A percentile compares a stretch with the other conserved stretches of the same genome.
These are phyloP conservation scores for Apamea sordens DNA, from an alignment of 2,888 invertebrate species.

Conservation along the genomic window DNA sequence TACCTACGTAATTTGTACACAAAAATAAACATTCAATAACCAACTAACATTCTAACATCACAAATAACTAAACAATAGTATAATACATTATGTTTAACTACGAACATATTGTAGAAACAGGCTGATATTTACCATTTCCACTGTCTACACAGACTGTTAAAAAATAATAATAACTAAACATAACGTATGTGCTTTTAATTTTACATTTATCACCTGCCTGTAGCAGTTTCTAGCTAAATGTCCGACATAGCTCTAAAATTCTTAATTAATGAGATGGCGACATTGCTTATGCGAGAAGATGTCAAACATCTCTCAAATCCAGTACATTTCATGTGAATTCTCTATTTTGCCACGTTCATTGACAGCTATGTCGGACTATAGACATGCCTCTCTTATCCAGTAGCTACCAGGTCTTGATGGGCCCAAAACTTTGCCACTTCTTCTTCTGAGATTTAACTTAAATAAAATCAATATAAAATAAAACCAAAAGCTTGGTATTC, in stretches of 20 bases:
- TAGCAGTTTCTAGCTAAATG: neutral
- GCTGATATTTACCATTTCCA: neutral
- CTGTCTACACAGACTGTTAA: neutral
- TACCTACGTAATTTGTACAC: neutral
- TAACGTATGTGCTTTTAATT: neutral
- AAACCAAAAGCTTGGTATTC: constrained; percentile 18
- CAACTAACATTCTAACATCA: neutral
- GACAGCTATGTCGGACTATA: neutral
- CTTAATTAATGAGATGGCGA: neutral
- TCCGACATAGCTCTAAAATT: neutral
- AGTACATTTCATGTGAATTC: neutral
- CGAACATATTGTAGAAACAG: neutral
- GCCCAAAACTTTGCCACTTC: neutral
- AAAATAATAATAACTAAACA: neutral
- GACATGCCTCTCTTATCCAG: neutral
- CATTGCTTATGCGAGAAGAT: neutral
- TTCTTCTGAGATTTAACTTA: neutral
- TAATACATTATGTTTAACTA: neutral
- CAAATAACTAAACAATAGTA: neutral
- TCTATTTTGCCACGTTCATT: no score
- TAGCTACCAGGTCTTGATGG: neutral
- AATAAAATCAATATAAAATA: constrained; percentile 11
- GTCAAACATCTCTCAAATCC: neutral
- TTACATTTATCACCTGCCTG: neutral
- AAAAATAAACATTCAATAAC: neutral